Base-by-base conservation (phyloP, 2,797 vertebrate species). In the Sitta carolinensis region DNA sequence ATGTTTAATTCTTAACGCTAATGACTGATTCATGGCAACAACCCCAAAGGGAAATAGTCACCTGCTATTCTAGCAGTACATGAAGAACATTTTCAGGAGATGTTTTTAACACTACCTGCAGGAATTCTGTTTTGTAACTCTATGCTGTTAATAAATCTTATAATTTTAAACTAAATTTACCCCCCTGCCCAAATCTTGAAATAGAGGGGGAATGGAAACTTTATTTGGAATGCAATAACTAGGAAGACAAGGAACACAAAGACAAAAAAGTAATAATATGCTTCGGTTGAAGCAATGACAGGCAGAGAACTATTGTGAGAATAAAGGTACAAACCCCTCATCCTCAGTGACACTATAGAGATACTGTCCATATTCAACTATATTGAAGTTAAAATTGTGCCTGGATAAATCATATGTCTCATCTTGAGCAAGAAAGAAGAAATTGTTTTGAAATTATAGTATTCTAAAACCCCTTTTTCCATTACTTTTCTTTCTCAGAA, bases 11-110 rank as follows among this genome's bases (percentile, higher is more conserved):
- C 94, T 84, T 94, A 79, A 92, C 52, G 8, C 87, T 85, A 88
- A 76, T 23, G 79, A 92, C 76, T 84, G 95, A 90, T 63, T 89
- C 73, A 67, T 86, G 89, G 92, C 94, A 94, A 88, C 69, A 95
- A 62, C 82, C 84, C 94, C 91, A 84, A 84, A 67, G 89, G 89
- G 92, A 96, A 95, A 95, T 69, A 94, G 83, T 95, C 93, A 95
- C 91, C 91, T 93, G 94, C 91, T 91, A 92, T 84, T 90, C 92
- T 38, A 92, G 55, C 87, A 73, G 38, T 21, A 59, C 34, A 57
- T 16, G n/a, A 86, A 81, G 59, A 45, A 75, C 26, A 92, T 69
- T 88, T 93, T 93, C 45, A 50, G 59, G 34, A 64, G n/a, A 79
- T 38, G 21, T 72, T 81, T 75, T 79, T 55, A 83, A 75, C 58